These are phyloP conservation scores for Astyanax mexicanus DNA, from an alignment of 2,797 vertebrate species.

Conservation along the genomic window DNA sequence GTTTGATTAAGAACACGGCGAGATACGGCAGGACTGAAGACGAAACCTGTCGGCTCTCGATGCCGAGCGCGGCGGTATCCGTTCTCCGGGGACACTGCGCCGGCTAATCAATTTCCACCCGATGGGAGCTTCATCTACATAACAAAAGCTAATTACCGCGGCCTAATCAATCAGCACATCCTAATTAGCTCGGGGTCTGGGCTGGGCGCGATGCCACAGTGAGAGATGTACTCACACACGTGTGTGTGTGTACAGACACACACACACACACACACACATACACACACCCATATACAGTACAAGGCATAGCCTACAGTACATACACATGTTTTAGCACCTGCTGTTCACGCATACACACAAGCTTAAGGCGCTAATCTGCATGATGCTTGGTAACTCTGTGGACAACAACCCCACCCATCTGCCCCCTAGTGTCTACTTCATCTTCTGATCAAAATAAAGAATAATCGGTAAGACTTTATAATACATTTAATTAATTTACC, in stretches of 20 bases:
- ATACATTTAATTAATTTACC: too few species aligned
- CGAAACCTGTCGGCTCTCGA: slow-evolving; percentile 47
- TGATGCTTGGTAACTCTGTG: too few species aligned
- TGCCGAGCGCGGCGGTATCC: slow-evolving; percentile 16
- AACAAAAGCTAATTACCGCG: slow-evolving; percentile 79
- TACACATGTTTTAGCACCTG: slow-evolving; percentile 26
- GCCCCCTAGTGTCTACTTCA: too few species aligned
- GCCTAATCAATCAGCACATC: slow-evolving; percentile 81
- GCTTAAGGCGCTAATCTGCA: slow-evolving; percentile 33
- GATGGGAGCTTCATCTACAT: slow-evolving; percentile 62
- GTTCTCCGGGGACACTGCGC: slow-evolving; percentile 47
- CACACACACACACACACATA: slow-evolving; percentile 17
- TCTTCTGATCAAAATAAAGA: too few species aligned
- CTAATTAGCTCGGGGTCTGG: slow-evolving; percentile 71
- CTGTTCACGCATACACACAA: slow-evolving; percentile 44
- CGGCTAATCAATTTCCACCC: slow-evolving; percentile 62
- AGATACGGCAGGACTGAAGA: slow-evolving; percentile 41
- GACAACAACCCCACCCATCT: too few species aligned
- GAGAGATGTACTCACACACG: not conserved
- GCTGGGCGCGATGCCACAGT: slow-evolving; percentile 22
- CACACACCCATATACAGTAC: slow-evolving; percentile 15
- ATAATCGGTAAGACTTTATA: too few species aligned
- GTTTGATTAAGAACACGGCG: slow-evolving; percentile 35
- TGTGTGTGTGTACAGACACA: too few species aligned
- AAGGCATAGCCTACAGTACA: slow-evolving; percentile 19